A percentile compares a stretch with the other conserved stretches of the same genome.
Conservation (phyloP, 1,140 invertebrate species). For the Conus betulinus region DNA sequence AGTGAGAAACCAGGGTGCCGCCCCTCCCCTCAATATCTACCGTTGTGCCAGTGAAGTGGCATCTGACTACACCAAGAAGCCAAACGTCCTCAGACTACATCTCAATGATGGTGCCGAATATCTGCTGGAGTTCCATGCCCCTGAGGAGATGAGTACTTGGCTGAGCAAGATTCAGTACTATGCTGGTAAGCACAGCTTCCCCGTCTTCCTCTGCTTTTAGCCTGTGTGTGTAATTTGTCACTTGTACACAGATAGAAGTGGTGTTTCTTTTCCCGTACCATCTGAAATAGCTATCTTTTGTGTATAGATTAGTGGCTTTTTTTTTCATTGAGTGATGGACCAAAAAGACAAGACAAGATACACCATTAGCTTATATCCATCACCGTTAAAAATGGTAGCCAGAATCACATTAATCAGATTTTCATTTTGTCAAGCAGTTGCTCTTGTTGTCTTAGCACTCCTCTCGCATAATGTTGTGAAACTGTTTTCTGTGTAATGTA, state of each 20-base stretch:
- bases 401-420: neutral
- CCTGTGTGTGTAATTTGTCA: neutral
- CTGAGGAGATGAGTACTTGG: constrained; percentile 92
- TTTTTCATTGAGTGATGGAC: neutral
- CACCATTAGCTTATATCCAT: neutral
- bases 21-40: constrained; percentile 92
- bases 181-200: constrained; percentile 77
- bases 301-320: neutral
- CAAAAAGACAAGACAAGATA: neutral
- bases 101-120: constrained; percentile 95
- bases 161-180: constrained; percentile 95
- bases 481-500: neutral
- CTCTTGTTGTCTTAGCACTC: neutral
- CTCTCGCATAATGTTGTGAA: neutral
- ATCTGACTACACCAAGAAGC: constrained; percentile 95
- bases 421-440: no score
- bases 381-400: neutral
- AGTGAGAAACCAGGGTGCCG: constrained; percentile 87
- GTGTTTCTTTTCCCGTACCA: neutral
- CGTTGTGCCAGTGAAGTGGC: constrained; percentile 89
- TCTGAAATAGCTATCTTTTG: neutral
- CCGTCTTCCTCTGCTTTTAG: neutral
- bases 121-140: constrained; percentile 87
- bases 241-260: neutral
- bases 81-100: constrained; percentile 90